Evolutionary conservation across 37 sponge, comb jelly and placozoan genomes (phyloP).

Genomic region (Oscarella lobularis): DNA sequence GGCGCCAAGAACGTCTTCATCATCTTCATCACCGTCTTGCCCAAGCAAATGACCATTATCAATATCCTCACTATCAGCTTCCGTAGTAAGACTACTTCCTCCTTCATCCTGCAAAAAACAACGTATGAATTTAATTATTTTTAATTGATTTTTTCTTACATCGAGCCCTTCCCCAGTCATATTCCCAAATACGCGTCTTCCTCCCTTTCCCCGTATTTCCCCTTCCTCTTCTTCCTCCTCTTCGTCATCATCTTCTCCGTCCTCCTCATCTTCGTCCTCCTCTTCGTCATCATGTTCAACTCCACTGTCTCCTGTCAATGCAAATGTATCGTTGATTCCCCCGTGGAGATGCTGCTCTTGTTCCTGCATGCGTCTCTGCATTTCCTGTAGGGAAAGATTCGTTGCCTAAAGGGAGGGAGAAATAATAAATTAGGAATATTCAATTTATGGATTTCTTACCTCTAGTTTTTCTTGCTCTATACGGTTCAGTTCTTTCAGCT

Average conservation of each 20-base stretch:
- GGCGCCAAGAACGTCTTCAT: constrained; percentile 4
- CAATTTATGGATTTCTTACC: too few relatives aligned
- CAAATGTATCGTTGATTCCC: constrained; percentile 15
- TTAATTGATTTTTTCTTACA: not conserved
- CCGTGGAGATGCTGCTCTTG: constrained; percentile 59
- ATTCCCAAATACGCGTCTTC: constrained; percentile 24
- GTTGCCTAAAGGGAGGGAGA: too few relatives aligned
- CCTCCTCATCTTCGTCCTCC: not conserved
- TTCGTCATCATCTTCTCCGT: not conserved
- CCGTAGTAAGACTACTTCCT: constrained; percentile 24
- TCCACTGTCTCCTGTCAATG: constrained; percentile 1
- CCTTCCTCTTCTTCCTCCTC: not conserved
- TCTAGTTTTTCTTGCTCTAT: constrained; percentile 73
- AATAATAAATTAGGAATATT: too few relatives aligned
- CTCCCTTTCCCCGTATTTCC: constrained; percentile 5
- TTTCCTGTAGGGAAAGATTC: constrained; percentile 6
- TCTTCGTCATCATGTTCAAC: not conserved
- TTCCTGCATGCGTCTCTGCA: constrained; percentile 72
- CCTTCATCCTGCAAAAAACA: constrained; percentile 18
- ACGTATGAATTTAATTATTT: not conserved
- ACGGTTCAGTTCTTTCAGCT: constrained; percentile 58
- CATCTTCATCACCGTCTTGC: constrained; percentile 25
- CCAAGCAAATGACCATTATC: constrained; percentile 3
- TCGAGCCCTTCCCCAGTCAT: constrained; percentile 38
- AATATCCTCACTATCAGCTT: constrained; percentile 4